Percentiles rank a stretch among this genome's conserved stretches.
These are phyloP conservation scores for Schrankia costaestrigalis DNA, from an alignment of 2,888 invertebrate genomes.

Conservation along the genomic window DNA sequence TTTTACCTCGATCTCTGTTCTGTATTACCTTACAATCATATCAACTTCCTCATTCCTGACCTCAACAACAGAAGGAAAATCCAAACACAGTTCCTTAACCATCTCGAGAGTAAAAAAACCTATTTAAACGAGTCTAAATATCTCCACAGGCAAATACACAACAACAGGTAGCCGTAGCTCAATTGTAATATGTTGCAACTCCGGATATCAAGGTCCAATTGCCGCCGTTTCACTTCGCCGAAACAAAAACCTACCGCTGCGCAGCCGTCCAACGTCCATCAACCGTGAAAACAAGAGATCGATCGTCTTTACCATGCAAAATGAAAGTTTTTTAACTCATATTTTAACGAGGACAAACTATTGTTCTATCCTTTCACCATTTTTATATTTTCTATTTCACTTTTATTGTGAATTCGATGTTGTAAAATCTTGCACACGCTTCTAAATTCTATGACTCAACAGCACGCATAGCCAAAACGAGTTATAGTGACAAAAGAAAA, in stretches of 20 bases:
- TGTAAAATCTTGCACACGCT: no score
- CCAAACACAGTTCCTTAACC: no score
- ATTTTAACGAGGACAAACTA: slow-evolving; percentile 18
- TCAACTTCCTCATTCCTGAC: no score
- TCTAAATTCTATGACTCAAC: no score
- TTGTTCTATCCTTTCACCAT: slow-evolving; percentile 31
- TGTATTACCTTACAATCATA: no score
- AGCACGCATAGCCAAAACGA: neutral
- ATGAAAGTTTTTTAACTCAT: slow-evolving; percentile 31
- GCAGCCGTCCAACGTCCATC: slow-evolving; percentile 32
- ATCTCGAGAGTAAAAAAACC: no score
- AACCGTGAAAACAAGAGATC: slow-evolving; percentile 44
- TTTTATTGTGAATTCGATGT: neutral
- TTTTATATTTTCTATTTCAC: neutral
- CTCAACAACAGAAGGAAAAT: no score
- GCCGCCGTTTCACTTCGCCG: slow-evolving; percentile 67
- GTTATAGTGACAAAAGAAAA: slow-evolving; percentile 16
- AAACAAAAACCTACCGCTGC: slow-evolving; percentile 54
- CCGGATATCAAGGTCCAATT: slow-evolving; percentile 79
- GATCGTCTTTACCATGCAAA: slow-evolving; percentile 29
- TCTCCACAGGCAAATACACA: slow-evolving; percentile 23
- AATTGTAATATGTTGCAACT: slow-evolving; percentile 56
- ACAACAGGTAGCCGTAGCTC: slow-evolving; percentile 16
- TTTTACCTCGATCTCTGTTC: no score
- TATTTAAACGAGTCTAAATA: no score